Conservation (phyloP, 2,797 vertebrate species). For the Graptemys geographica region DNA sequence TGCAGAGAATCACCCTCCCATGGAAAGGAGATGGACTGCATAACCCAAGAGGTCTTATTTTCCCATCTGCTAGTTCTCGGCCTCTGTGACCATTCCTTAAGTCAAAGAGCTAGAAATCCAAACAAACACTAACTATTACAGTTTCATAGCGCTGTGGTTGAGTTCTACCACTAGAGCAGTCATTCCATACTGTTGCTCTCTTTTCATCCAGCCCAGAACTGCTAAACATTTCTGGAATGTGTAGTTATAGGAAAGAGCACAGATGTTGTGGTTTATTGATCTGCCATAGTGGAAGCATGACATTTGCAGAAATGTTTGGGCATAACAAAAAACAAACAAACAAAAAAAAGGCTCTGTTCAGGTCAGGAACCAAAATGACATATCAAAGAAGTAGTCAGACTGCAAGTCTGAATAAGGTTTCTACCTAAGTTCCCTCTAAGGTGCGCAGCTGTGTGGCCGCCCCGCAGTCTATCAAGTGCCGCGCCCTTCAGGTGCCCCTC, state of each 20-base stretch:
- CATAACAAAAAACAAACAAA: too few species aligned
- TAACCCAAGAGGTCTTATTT: not conserved
- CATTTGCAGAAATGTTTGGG: not conserved
- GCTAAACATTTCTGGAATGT: not conserved
- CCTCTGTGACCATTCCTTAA: not conserved
- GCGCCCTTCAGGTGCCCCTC: too few species aligned
- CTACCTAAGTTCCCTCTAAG: not conserved
- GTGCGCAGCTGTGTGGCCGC: too few species aligned
- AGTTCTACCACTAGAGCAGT: not conserved
- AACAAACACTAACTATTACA: not conserved
- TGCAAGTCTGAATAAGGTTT: not conserved
- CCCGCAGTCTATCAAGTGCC: too few species aligned
- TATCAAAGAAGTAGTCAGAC: not conserved
- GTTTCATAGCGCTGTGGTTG: not conserved
- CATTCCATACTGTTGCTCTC: not conserved
- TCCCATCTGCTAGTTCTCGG: not conserved
- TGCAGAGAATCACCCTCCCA: not conserved
- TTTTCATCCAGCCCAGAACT: not conserved
- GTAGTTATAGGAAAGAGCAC: not conserved
- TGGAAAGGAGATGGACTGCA: not conserved
- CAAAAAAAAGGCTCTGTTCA: not conserved
- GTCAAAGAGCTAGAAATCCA: not conserved
- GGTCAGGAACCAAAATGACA: not conserved
- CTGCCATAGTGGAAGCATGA: not conserved
- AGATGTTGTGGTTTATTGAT: not conserved